Evolutionary conservation across 2,797 vertebrate genomes (phyloP).

Genomic region (Coregonus sp.): DNA sequence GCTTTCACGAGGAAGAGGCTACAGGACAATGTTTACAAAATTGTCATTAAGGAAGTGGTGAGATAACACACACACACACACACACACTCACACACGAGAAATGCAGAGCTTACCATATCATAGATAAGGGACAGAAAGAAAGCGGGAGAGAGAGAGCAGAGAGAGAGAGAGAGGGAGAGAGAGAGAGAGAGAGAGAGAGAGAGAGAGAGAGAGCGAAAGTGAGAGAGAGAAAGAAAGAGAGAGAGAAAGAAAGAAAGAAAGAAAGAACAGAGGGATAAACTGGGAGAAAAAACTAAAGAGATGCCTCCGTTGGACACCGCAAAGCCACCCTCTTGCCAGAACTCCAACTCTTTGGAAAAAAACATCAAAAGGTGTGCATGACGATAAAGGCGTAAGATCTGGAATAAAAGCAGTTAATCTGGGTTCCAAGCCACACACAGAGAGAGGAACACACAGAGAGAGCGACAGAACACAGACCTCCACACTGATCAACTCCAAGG

Average conservation of each 20-base stretch:
- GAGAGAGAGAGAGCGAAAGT: too few species aligned
- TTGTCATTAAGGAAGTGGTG: constrained; percentile 96
- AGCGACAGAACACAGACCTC: constrained; percentile 29
- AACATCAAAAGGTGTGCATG: constrained; percentile 76
- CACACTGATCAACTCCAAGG: constrained; percentile 74
- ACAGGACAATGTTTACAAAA: constrained; percentile 97
- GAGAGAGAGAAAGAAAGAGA: too few species aligned
- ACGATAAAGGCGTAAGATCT: constrained; percentile 72
- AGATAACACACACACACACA: constrained; percentile 83
- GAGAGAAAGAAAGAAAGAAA: too few species aligned
- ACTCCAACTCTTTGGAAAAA: constrained; percentile 66
- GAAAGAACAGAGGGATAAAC: constrained; percentile 60
- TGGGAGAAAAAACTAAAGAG: constrained; percentile 70
- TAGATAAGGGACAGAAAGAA: constrained; percentile 89
- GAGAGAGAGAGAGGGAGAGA: too few species aligned
- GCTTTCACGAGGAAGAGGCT: constrained; percentile 82
- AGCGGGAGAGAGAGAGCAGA: constrained; percentile 40
- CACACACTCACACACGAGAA: constrained; percentile 46
- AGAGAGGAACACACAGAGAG: constrained; percentile 25
- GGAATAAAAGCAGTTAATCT: constrained; percentile 42
- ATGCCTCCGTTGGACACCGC: constrained; percentile 78
- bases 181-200: too few species aligned
- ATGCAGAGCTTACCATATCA: constrained; percentile 82
- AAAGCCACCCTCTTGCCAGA: constrained; percentile 83
- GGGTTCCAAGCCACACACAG: constrained; percentile 56